phyloP scores from a whole-genome alignment of 2,888 invertebrate species.

The Punctoribates punctum region DNA sequence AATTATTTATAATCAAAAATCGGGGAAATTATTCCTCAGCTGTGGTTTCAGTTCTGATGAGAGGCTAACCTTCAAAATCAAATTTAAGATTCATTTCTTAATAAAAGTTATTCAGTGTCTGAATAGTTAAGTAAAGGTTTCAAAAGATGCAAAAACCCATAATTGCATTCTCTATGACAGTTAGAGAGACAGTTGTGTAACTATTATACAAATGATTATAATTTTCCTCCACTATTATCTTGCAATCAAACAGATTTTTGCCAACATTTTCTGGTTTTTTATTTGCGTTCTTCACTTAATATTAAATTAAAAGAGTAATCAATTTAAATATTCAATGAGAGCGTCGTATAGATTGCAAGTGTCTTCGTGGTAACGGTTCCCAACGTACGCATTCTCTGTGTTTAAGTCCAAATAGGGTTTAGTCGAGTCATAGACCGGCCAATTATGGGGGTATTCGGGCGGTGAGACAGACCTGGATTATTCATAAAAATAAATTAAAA shows the following conservation, averaged over 20 bases:
- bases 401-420: slow-evolving; percentile 36
- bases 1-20: too few relatives aligned
- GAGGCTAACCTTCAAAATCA: too few relatives aligned
- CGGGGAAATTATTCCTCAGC: too few relatives aligned
- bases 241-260: too few relatives aligned
- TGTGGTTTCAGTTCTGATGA: too few relatives aligned
- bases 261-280: too few relatives aligned
- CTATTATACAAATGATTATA: not conserved
- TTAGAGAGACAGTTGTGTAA: not conserved
- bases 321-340: slow-evolving; percentile 36
- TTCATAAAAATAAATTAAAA: not conserved
- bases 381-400: slow-evolving; percentile 5
- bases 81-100: too few relatives aligned
- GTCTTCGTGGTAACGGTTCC: slow-evolving; percentile 37
- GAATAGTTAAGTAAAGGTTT: not conserved
- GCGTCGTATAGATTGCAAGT: slow-evolving; percentile 40
- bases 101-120: too few relatives aligned
- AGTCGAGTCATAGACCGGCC: not conserved
- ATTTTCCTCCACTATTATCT: not conserved
- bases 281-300: too few relatives aligned
- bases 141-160: not conserved
- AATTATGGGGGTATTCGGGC: not conserved
- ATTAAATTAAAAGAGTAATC: not conserved
- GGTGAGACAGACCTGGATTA: not conserved
- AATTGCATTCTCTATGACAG: not conserved